phyloP scores from a whole-genome alignment of 1,140 invertebrate species.

The Microplitis demolitor region DNA sequence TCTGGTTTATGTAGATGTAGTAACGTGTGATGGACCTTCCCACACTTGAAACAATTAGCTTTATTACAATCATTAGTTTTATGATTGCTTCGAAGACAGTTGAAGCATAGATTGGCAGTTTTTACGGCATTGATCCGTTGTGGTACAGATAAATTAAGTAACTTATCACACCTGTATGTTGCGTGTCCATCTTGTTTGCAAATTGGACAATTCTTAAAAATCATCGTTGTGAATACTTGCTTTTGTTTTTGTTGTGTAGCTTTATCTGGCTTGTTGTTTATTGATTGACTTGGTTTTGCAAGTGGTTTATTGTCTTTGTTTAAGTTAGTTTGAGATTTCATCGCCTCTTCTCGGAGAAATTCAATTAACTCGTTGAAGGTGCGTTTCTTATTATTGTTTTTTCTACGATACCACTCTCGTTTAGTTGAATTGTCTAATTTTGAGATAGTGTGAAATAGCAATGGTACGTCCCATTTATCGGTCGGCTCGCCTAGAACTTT shows the following conservation, averaged over 20 bases:
- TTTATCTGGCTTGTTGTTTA: background rate
- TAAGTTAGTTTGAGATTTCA: background rate
- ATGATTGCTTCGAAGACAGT: background rate
- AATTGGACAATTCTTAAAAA: background rate
- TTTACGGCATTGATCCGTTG: background rate
- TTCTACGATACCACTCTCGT: background rate
- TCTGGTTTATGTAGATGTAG: background rate
- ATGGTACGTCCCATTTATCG: background rate
- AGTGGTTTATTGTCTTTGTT: background rate
- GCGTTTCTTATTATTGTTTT: background rate
- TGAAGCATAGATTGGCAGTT: background rate
- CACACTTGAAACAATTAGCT: conserved; percentile 1
- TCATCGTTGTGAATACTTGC: background rate
- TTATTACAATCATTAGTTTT: background rate
- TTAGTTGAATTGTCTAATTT: background rate
- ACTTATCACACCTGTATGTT: background rate
- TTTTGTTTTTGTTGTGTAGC: background rate
- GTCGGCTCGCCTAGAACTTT: background rate
- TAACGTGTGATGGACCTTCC: background rate
- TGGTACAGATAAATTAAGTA: background rate
- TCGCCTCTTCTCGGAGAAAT: conserved; percentile 5
- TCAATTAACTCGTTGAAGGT: background rate
- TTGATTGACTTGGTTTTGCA: background rate
- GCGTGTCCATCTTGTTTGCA: background rate
- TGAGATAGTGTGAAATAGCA: background rate